Evolutionary conservation across 2,888 invertebrate genomes (phyloP).

Genomic region (Athrips mouffetella): DNA sequence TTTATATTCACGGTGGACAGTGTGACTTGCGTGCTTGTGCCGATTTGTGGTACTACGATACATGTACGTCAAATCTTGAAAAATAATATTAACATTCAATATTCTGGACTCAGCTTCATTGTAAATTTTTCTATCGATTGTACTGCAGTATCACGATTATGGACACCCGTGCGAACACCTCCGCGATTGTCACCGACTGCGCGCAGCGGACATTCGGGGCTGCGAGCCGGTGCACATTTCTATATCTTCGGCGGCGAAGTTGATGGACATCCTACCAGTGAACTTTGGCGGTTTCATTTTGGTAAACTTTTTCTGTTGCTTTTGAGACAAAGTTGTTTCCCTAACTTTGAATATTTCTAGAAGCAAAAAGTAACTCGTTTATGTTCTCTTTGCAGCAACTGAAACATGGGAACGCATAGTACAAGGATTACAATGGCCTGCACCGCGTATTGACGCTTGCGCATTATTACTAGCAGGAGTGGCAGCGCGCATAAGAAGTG

Average conservation of each 20-base stretch:
- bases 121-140: too few relatives aligned
- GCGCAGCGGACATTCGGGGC: constrained; percentile 88
- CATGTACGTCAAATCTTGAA: constrained; percentile 61
- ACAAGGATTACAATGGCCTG: constrained; percentile 80
- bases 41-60: constrained; percentile 90
- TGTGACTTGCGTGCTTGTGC: constrained; percentile 86
- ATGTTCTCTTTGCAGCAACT: constrained; percentile 76
- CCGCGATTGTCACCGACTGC: constrained; percentile 82
- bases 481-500: constrained; percentile 45
- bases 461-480: constrained; percentile 80
- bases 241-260: constrained; percentile 89
- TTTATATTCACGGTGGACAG: constrained; percentile 95
- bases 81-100: neutral
- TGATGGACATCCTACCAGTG: constrained; percentile 83
- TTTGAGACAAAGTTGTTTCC: neutral
- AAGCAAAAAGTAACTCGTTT: too few relatives aligned
- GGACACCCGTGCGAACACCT: constrained; percentile 81
- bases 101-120: neutral
- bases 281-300: constrained; percentile 91
- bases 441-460: constrained; percentile 83
- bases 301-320: constrained; percentile 68
- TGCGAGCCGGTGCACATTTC: constrained; percentile 86
- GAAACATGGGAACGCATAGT: constrained; percentile 87
- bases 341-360: too few relatives aligned
- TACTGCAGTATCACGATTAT: constrained; percentile 78